These are phyloP conservation scores for Trissoscelio sp. DNA, from an alignment of 2,888 invertebrate genomes.

Conservation along the genomic window DNA sequence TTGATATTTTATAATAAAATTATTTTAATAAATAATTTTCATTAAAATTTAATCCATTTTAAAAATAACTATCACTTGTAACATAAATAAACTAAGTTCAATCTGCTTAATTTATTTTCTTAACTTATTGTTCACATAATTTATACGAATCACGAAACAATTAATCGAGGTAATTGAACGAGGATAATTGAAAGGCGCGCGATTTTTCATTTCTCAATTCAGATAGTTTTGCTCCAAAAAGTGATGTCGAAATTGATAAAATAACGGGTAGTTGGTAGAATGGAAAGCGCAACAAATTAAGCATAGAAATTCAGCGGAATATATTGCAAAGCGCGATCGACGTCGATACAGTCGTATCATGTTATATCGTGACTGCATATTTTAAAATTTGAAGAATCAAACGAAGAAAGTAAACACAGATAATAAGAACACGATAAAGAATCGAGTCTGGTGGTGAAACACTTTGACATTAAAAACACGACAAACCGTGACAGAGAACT, in stretches of 20 bases:
- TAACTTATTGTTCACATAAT: conserved; percentile 7
- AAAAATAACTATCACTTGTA: no score
- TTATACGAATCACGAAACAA: conserved; percentile 3
- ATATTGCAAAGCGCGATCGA: conserved; percentile 34
- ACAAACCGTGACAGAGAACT: conserved; percentile 58
- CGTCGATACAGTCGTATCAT: conserved; percentile 36
- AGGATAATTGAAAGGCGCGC: conserved; percentile 1
- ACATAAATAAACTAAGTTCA: background rate
- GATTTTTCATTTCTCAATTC: background rate
- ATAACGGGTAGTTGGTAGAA: conserved; percentile 15
- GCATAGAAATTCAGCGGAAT: conserved; percentile 34
- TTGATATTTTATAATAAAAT: no score
- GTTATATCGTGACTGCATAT: conserved; percentile 47
- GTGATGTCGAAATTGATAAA: conserved; percentile 43
- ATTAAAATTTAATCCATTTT: no score
- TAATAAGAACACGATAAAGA: conserved; percentile 52
- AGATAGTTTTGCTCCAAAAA: conserved; percentile 16
- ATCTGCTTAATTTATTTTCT: conserved; percentile 10
- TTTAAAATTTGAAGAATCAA: conserved; percentile 60
- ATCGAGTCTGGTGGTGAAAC: conserved; percentile 48
- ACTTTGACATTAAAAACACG: conserved; percentile 61
- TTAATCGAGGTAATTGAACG: conserved; percentile 1
- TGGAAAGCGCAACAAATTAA: conserved; percentile 55
- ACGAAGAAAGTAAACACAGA: conserved; percentile 50
- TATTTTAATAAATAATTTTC: no score